Percentiles rank a stretch among this genome's conserved stretches.
These are phyloP conservation scores for Neoaliturus tenellus DNA, from an alignment of 2,888 invertebrate genomes.

Conservation along the genomic window DNA sequence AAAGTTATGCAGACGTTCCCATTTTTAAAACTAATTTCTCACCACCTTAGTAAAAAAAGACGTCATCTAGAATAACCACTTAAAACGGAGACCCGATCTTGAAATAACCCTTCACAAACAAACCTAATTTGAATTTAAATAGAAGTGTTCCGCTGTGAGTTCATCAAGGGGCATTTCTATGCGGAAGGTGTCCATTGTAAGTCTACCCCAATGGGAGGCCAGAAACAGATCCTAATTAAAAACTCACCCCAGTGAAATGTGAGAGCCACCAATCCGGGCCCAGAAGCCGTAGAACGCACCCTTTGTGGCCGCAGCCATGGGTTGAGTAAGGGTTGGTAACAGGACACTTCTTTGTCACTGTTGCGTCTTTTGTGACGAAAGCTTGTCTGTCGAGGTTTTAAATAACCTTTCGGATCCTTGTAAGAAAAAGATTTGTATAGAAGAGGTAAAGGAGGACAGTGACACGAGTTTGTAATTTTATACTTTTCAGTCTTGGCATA, in stretches of 20 bases:
- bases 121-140: conserved; percentile 7
- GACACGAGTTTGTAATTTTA: not conserved
- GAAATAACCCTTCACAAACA: not conserved
- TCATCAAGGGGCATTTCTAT: not conserved
- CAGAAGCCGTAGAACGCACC: not conserved
- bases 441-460: not conserved
- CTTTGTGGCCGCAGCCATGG: not conserved
- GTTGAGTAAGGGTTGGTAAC: not conserved
- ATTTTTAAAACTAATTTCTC: no score
- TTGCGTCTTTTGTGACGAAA: not conserved
- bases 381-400: not conserved
- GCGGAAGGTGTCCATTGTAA: not conserved
- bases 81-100: not conserved
- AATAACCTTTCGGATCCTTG: not conserved
- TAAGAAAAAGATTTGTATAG: not conserved
- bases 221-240: not conserved
- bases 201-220: not conserved
- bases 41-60: not conserved
- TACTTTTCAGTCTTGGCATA: not conserved
- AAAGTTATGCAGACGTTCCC: no score
- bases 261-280: not conserved
- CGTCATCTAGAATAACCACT: not conserved
- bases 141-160: not conserved
- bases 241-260: not conserved
- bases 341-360: conserved; percentile 2